A percentile compares a stretch with the other conserved stretches of the same genome.
These are phyloP conservation scores for Austrolebias charrua DNA, from an alignment of 2,797 vertebrate species.

Conservation along the genomic window DNA sequence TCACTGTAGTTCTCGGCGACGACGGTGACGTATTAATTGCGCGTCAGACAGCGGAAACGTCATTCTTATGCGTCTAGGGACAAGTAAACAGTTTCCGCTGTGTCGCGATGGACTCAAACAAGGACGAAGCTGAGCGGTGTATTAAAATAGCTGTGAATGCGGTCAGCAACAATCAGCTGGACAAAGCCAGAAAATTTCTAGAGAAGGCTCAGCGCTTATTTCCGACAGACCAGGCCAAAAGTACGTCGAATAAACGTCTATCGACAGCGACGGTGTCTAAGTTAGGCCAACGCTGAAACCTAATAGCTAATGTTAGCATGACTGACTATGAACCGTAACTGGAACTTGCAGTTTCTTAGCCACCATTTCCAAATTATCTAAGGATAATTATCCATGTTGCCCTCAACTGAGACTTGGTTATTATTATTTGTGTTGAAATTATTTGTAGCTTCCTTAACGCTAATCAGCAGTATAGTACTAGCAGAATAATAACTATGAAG, in stretches of 20 bases:
- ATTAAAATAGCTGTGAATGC: slow-evolving; percentile 88
- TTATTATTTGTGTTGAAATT: neutral
- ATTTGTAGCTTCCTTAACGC: neutral
- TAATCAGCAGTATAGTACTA: slow-evolving; percentile 39
- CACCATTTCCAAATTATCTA: fast-evolving
- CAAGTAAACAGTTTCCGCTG: slow-evolving; percentile 83
- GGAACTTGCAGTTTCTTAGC: slow-evolving; percentile 55
- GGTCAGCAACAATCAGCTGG: slow-evolving; percentile 80
- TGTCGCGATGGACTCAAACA: slow-evolving; percentile 97
- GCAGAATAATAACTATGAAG: neutral
- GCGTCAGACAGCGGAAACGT: slow-evolving; percentile 15
- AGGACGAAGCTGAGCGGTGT: slow-evolving; percentile 97
- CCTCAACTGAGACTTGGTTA: neutral
- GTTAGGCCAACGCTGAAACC: slow-evolving; percentile 44
- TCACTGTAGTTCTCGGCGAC: too few relatives aligned
- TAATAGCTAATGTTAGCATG: slow-evolving; percentile 67
- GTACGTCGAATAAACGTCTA: slow-evolving; percentile 76
- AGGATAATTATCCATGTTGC: neutral
- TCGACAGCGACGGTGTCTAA: slow-evolving; percentile 8
- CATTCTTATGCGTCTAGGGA: slow-evolving; percentile 68
- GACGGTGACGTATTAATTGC: slow-evolving; percentile 40
- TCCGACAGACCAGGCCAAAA: slow-evolving; percentile 85
- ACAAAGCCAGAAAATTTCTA: slow-evolving; percentile 90
- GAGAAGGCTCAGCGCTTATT: slow-evolving; percentile 93
- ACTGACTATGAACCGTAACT: slow-evolving; percentile 2